Conservation (phyloP, 2,888 invertebrate genomes). For the Acanthosepion esculentum region DNA sequence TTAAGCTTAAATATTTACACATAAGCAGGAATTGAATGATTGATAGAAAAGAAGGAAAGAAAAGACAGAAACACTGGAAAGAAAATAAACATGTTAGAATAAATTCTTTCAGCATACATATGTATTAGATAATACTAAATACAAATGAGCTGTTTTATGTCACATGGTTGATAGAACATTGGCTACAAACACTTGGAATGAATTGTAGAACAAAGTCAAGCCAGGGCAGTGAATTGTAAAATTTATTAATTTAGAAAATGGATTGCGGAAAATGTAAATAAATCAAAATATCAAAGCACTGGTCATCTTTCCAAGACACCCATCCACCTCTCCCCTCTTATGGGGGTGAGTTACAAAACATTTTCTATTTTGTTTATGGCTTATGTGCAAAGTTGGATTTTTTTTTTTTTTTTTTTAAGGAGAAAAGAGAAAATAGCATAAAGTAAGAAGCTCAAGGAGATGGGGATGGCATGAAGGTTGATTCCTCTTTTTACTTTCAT, state of each 20-base stretch:
- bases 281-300: not conserved
- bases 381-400: not conserved
- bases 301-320: not conserved
- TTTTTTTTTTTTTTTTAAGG: not conserved
- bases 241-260: not conserved
- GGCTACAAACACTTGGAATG: not conserved
- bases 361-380: not conserved
- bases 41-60: too few species aligned
- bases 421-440: not conserved
- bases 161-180: not conserved
- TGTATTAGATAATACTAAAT: not conserved
- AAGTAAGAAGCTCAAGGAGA: not conserved
- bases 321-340: not conserved
- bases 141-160: not conserved
- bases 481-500: too few species aligned
- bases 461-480: not conserved
- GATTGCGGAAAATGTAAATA: not conserved
- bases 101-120: not conserved
- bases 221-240: not conserved
- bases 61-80: too few species aligned
- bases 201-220: constrained; percentile 17
- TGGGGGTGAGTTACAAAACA: too few species aligned
- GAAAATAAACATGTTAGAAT: too few species aligned
- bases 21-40: too few species aligned
- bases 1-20: too few species aligned